Percentiles rank a stretch among this genome's conserved stretches.
Conservation (phyloP, 2,888 invertebrate species). For the Orthosia incerta region DNA sequence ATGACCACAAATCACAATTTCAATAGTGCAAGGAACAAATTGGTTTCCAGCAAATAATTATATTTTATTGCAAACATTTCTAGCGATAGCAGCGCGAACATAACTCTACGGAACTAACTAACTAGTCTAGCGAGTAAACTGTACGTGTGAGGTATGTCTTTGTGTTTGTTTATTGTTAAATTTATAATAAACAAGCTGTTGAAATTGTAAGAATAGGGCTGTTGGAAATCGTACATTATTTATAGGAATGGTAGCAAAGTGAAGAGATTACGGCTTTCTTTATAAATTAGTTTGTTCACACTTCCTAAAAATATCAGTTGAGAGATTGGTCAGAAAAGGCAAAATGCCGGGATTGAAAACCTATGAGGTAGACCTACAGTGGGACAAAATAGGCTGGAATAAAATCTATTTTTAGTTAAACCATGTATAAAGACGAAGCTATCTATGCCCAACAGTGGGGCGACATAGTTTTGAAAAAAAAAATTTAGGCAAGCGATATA, state of each 20-base stretch:
- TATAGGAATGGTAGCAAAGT: constrained; percentile 1
- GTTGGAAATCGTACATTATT: constrained; percentile 17
- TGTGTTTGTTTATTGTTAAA: constrained; percentile 66
- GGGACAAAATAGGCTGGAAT: too few relatives aligned
- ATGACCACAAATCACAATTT: constrained; percentile 82
- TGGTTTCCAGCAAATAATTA: constrained; percentile 88
- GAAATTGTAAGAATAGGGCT: constrained; percentile 30
- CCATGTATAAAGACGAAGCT: background rate
- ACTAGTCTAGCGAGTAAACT: constrained; percentile 79
- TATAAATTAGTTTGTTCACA: background rate
- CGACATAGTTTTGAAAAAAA: too few relatives aligned
- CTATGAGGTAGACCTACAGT: too few relatives aligned
- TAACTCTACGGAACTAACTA: constrained; percentile 83
- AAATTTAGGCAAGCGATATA: too few relatives aligned
- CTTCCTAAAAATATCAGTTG: background rate
- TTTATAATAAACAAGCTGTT: constrained; percentile 57
- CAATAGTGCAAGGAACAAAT: constrained; percentile 83
- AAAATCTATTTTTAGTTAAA: background rate
- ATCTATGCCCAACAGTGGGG: too few relatives aligned
- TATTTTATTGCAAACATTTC: constrained; percentile 85
- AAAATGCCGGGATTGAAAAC: too few relatives aligned
- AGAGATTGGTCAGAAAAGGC: too few relatives aligned
- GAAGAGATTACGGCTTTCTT: background rate
- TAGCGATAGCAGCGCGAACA: constrained; percentile 82
- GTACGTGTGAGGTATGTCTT: constrained; percentile 62